phyloP scores from a whole-genome alignment of 2,797 vertebrate genomes.

The Rhabdophis nuchalis region DNA sequence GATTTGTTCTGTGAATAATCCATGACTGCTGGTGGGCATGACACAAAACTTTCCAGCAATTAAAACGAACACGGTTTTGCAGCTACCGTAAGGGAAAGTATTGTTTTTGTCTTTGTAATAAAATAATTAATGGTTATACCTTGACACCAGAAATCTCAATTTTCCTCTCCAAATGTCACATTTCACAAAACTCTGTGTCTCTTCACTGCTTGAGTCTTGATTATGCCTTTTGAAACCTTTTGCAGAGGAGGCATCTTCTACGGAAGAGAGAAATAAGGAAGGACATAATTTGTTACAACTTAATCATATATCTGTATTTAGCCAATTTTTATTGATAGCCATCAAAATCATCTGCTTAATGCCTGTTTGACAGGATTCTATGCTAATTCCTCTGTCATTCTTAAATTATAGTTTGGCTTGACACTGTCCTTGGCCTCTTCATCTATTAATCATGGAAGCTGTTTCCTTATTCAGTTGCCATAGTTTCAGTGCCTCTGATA shows the following conservation, averaged over 20 bases:
- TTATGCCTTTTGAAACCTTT: slow-evolving; percentile 41
- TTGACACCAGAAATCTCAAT: slow-evolving; percentile 22
- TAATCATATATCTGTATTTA: not conserved
- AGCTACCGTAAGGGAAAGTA: slow-evolving; percentile 29
- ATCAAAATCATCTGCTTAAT: slow-evolving; percentile 58
- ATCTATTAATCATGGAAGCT: slow-evolving; percentile 99
- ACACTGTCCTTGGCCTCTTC: slow-evolving; percentile 87
- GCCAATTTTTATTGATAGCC: slow-evolving; percentile 40
- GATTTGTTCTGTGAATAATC: slow-evolving; percentile 33
- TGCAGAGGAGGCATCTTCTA: slow-evolving; percentile 30
- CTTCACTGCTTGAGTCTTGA: slow-evolving; percentile 17
- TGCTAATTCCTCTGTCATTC: slow-evolving; percentile 69
- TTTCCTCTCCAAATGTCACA: slow-evolving; percentile 13
- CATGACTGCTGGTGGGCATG: slow-evolving; percentile 51
- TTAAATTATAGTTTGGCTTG: slow-evolving; percentile 77
- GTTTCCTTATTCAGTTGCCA: slow-evolving; percentile 98
- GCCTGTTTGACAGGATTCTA: slow-evolving; percentile 60
- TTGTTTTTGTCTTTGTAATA: slow-evolving; percentile 44
- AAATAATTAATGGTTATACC: slow-evolving; percentile 41
- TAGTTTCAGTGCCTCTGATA: slow-evolving; percentile 96
- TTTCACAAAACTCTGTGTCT: slow-evolving; percentile 12
- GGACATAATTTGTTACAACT: slow-evolving; percentile 35
- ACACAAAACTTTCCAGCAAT: slow-evolving; percentile 21
- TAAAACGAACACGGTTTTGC: slow-evolving; percentile 23
- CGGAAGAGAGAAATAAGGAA: slow-evolving; percentile 54